Base-by-base conservation (phyloP, 2,888 invertebrate species). In the Plutella xylostella region DNA sequence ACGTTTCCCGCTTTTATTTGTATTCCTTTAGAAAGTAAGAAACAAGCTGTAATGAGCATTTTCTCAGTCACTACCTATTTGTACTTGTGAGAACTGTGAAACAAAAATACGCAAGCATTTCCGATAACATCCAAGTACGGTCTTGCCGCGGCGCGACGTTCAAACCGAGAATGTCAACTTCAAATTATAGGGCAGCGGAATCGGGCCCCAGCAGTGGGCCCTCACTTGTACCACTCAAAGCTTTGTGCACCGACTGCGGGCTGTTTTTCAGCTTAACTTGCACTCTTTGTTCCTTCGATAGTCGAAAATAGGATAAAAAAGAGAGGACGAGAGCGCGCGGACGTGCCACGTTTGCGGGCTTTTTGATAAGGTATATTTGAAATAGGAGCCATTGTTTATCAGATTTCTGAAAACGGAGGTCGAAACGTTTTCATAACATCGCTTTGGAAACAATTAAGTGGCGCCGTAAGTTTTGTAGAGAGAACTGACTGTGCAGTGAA, bases 131-230 rank as follows among this genome's bases (percentile, higher is more conserved):
- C 51, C 51, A 53, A 51, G 45, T 46, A 52, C 52, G 53, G 48
- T 49, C n/a, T n/a, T n/a, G n/a, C n/a, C 46, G 53, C 54, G 56
- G 54, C 48, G 55, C 50, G 51, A 51, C 53, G 51, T 52, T 54
- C 50, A 46, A 46, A 44, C 25, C 39, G 42, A 57, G 56, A 60
- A 61, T 61, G 65, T 66, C 63, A 66, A 68, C 67, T 67, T 55
- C 58, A 72, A 75, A 75, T 74, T 72, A 74, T 69, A 74, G 69
- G 65, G 65, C 57, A 51, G 60, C 52, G 55, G 52, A 63, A 58
- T 61, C 60, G 59, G 51, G 56, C 59, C 52, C 50, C 51, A 53
- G 45, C 53, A 57, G 57, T 63, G 60, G 61, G 55, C 53, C 52
- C 56, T 54, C n/a, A n/a, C n/a, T n/a, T n/a, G 54, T 53, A 63